Percentiles rank a stretch among this genome's conserved stretches.
These are phyloP conservation scores for Myotis davidii DNA, from an alignment of 2,113 vertebrate genomes.

Conservation along the genomic window DNA sequence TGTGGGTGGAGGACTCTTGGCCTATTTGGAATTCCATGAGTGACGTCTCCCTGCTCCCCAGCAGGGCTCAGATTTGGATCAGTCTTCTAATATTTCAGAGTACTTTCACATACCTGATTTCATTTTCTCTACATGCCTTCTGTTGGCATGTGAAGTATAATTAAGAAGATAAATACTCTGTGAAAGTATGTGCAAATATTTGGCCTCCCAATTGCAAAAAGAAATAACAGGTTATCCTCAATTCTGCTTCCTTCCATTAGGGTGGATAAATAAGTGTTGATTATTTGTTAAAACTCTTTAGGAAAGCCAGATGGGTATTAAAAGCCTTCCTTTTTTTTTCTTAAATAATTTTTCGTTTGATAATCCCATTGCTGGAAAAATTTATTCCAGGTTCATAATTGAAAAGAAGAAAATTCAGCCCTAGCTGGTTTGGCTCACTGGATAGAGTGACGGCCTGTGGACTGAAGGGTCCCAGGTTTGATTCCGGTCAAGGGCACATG, in stretches of 20 bases:
- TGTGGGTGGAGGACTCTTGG: background rate
- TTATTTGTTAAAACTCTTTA: conserved; percentile 40
- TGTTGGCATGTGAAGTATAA: background rate
- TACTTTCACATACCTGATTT: background rate
- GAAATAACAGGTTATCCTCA: conserved; percentile 42
- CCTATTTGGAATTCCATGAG: background rate
- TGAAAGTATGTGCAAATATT: conserved; percentile 57
- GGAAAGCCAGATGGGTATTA: background rate
- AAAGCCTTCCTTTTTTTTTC: background rate
- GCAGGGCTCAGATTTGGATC: background rate
- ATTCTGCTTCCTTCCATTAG: background rate
- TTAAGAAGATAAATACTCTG: conserved; percentile 47
- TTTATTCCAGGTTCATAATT: background rate
- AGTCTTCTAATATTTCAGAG: conserved; percentile 25
- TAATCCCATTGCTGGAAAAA: conserved; percentile 38
- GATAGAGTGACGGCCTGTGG: no score
- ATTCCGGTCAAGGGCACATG: no score
- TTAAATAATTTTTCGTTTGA: background rate
- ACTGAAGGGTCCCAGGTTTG: no score
- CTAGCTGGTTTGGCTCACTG: no score
- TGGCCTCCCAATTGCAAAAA: conserved; percentile 28
- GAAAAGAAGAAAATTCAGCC: conserved; percentile 10
- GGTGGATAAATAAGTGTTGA: conserved; percentile 33
- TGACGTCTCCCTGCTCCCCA: background rate
- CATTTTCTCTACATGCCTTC: conserved; percentile 17